These are phyloP conservation scores for Myripristis jacobus DNA, from an alignment of 2,797 vertebrate genomes.

Conservation along the genomic window DNA sequence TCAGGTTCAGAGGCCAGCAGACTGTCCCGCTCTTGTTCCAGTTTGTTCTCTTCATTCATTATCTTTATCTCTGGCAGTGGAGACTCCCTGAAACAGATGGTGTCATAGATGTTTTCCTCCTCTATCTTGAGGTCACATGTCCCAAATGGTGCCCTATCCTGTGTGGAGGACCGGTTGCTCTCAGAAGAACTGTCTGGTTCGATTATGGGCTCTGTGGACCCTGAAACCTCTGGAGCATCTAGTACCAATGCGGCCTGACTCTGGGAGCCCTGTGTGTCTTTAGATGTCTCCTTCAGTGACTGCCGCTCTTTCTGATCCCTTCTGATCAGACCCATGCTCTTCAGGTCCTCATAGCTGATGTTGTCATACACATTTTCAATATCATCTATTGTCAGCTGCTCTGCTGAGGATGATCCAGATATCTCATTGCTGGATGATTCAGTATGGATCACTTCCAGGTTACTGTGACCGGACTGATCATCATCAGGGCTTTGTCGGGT, in stretches of 20 bases:
- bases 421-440: slow-evolving; percentile 83
- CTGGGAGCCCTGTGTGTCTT: slow-evolving; percentile 32
- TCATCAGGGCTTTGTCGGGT: slow-evolving; percentile 60
- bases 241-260: slow-evolving; percentile 42
- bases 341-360: slow-evolving; percentile 96
- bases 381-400: slow-evolving; percentile 91
- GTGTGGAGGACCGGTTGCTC: slow-evolving; percentile 67
- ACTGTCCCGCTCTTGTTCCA: slow-evolving; percentile 66
- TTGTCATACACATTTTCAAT: slow-evolving; percentile 98
- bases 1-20: slow-evolving; percentile 84
- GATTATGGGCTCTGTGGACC: slow-evolving; percentile 67
- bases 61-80: slow-evolving; percentile 62
- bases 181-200: slow-evolving; percentile 76
- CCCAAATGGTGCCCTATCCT: slow-evolving; percentile 76
- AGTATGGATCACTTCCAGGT: slow-evolving; percentile 77
- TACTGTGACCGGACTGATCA: slow-evolving; percentile 43
- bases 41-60: slow-evolving; percentile 59
- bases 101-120: slow-evolving; percentile 95
- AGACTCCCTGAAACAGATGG: slow-evolving; percentile 88
- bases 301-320: slow-evolving; percentile 80
- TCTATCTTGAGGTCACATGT: slow-evolving; percentile 87
- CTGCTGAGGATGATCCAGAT: slow-evolving; percentile 87
- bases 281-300: slow-evolving; percentile 42
- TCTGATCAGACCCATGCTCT: slow-evolving; percentile 90
- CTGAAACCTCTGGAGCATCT: slow-evolving; percentile 51